These are phyloP conservation scores for Phalacrocorax brasilianus DNA, from an alignment of 2,113 vertebrate genomes.

Conservation along the genomic window DNA sequence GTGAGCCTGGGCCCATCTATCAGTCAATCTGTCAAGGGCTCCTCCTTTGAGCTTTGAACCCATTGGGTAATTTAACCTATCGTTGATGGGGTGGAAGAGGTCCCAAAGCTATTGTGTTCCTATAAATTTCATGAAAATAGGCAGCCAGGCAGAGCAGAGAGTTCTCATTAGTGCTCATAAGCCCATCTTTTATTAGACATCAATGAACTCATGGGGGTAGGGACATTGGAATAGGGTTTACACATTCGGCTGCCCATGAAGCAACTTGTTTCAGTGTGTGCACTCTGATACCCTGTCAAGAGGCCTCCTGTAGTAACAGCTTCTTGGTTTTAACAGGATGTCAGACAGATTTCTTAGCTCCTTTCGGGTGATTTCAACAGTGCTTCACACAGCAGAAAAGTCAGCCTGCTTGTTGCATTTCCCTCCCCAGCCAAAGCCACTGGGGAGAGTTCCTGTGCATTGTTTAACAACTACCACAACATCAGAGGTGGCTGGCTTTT, in stretches of 20 bases:
- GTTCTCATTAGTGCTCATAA: slow-evolving; percentile 56
- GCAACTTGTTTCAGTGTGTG: slow-evolving; percentile 55
- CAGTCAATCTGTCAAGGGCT: slow-evolving; percentile 37
- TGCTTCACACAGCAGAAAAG: slow-evolving; percentile 9
- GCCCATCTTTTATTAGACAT: slow-evolving; percentile 46
- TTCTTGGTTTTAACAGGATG: slow-evolving; percentile 53
- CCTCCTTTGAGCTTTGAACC: slow-evolving; percentile 36
- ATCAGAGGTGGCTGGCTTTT: neutral
- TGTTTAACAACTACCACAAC: neutral
- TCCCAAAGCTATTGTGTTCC: slow-evolving; percentile 22
- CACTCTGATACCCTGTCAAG: slow-evolving; percentile 53
- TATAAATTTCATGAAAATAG: slow-evolving; percentile 29
- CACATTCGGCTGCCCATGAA: slow-evolving; percentile 44
- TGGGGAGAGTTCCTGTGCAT: neutral
- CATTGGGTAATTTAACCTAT: slow-evolving; percentile 44
- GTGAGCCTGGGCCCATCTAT: slow-evolving; percentile 10
- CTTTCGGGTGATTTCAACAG: slow-evolving; percentile 51
- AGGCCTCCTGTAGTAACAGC: slow-evolving; percentile 45
- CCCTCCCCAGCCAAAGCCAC: neutral
- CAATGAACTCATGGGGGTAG: slow-evolving; percentile 25
- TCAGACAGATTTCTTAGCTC: slow-evolving; percentile 49
- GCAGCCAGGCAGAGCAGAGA: slow-evolving; percentile 31
- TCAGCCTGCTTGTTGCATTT: slow-evolving; percentile 27
- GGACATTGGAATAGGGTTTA: slow-evolving; percentile 33
- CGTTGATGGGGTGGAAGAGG: neutral